Evolutionary conservation across 2,797 vertebrate species (phyloP).

Genomic region (Fistularia tabacaria): DNA sequence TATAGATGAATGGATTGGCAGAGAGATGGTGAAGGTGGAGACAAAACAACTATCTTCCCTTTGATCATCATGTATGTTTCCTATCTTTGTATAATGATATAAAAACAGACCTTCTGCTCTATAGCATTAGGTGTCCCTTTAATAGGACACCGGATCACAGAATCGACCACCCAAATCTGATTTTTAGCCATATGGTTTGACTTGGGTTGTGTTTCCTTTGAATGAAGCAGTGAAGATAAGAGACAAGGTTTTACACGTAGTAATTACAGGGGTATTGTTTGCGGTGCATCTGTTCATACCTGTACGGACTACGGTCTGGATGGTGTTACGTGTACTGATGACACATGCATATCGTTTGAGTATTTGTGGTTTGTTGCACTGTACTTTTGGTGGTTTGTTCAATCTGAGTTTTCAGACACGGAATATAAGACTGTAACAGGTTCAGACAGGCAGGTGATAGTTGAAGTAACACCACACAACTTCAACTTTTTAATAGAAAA

Average conservation of each 20-base stretch:
- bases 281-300: conserved; percentile 2
- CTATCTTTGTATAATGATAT: too few relatives aligned
- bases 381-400: conserved; percentile 23
- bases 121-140: too few relatives aligned
- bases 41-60: neutral
- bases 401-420: conserved; percentile 30
- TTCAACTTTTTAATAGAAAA: too few relatives aligned
- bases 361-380: conserved; percentile 29
- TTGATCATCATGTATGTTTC: neutral
- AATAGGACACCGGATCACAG: neutral
- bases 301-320: conserved; percentile 2
- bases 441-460: conserved; percentile 25
- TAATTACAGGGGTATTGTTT: conserved; percentile 9
- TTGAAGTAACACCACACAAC: too few relatives aligned
- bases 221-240: too few relatives aligned
- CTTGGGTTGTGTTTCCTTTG: conserved; percentile 1
- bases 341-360: conserved; percentile 15
- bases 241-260: conserved; percentile 1
- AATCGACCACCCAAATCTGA: neutral
- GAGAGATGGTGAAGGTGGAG: neutral
- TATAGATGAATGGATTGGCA: neutral
- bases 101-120: too few relatives aligned
- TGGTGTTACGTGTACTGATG: conserved; percentile 18
- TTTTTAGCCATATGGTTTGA: conserved; percentile 5
- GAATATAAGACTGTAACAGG: conserved; percentile 32